Base-by-base conservation (phyloP, 2,888 invertebrate species). In the Pinctada fucata region DNA sequence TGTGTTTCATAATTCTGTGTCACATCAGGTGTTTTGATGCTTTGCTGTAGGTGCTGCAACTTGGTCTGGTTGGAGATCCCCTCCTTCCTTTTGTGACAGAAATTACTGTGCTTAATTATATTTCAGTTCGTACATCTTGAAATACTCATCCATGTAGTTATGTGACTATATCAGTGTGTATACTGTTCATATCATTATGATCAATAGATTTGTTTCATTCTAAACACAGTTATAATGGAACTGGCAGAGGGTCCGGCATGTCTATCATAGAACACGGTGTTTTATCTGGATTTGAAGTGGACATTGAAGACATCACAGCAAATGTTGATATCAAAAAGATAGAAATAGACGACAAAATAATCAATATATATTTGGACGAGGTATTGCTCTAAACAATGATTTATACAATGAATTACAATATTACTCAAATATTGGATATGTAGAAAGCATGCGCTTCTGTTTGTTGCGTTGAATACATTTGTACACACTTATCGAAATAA, bases 301-400 rank as follows among this genome's bases (percentile, higher is more conserved):
- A 93, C 80, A 77, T 82, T 47, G 86, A 88, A 13, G 83, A 81
- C 47, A 77, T 88, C 8, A 80, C 71, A 1, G 16, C 71, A 8
- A 85, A 90, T 69, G 78, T 83, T n/a, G 86, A 87, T 48, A 84
- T 93, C 45, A 93, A 93, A 82, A 87, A 92, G n/a, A 88, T 88
- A 16, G 92, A 92, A 76, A 88, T 89, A 5, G 90, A 89, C 5
- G 89, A 92, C 84, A 91, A 91, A 48, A 91, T 92, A 78, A 87
- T 93, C 73, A 89, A 92, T 75, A 86, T 93, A 8, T 93, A 93
- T 84, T 91, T 93, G 81, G 93, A 93, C 82, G 88, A 91, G 87
- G 93, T 93, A 80, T 80, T 58, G 58, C 6, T 58, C 8, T 31
- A 31, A 31, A 31, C 31, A 31, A 31, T 31, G 31, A 31, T 31